Conservation (phyloP, 2,888 invertebrate genomes). For the Mimas tiliae region DNA sequence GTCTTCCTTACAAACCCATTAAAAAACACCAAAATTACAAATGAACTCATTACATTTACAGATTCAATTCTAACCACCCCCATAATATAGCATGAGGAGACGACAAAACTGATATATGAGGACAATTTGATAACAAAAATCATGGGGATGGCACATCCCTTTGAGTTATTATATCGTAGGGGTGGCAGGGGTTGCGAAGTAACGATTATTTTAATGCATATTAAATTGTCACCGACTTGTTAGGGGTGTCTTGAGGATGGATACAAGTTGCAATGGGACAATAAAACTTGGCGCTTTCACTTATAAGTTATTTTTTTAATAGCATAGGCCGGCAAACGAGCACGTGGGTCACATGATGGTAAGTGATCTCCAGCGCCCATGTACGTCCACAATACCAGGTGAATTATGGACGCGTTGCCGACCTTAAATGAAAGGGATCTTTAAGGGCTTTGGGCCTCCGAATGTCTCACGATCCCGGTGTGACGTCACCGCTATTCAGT, state of each 20-base stretch:
- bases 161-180: constrained; percentile 32
- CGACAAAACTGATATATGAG: constrained; percentile 29
- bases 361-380: too few relatives aligned
- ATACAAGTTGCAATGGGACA: background rate
- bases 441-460: too few relatives aligned
- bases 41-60: background rate
- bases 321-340: too few relatives aligned
- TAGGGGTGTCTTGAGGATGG: constrained; percentile 26
- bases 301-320: too few relatives aligned
- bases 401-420: too few relatives aligned
- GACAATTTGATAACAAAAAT: constrained; percentile 29
- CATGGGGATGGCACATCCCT: constrained; percentile 27
- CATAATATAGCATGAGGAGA: constrained; percentile 18
- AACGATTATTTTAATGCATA: constrained; percentile 63
- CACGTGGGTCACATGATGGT: too few relatives aligned
- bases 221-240: constrained; percentile 49
- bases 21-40: background rate
- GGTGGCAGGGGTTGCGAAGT: constrained; percentile 26
- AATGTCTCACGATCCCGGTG: too few relatives aligned
- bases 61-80: constrained; percentile 8
- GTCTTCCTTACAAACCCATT: background rate
- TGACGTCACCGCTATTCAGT: too few relatives aligned
- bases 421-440: too few relatives aligned
- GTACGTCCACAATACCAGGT: too few relatives aligned
- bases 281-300: background rate